A percentile compares a stretch with the other conserved stretches of the same genome.
phyloP scores from a whole-genome alignment of 2,888 invertebrate species.

The Mesorhabditis sp. region DNA sequence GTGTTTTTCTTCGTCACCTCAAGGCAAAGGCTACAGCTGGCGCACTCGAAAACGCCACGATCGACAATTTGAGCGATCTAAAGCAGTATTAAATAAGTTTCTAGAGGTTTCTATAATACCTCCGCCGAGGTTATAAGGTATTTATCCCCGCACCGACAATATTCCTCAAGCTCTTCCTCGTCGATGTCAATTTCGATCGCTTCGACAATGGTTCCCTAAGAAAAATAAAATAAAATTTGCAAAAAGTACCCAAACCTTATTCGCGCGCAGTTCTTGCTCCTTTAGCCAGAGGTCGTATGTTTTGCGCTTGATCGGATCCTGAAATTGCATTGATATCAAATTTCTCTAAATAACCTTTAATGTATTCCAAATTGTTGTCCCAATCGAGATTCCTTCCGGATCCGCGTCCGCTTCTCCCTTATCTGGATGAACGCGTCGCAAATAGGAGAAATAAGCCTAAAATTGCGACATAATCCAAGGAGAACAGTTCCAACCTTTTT shows the following conservation, averaged over 20 bases:
- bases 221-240: background rate
- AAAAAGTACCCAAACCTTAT: slow-evolving; percentile 12
- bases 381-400: slow-evolving; percentile 14
- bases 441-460: background rate
- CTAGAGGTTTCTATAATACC: slow-evolving; percentile 9
- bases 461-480: background rate
- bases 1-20: slow-evolving; percentile 25
- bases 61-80: slow-evolving; percentile 43
- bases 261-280: slow-evolving; percentile 47
- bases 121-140: slow-evolving; percentile 28
- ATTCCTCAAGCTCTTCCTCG: slow-evolving; percentile 27
- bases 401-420: slow-evolving; percentile 27
- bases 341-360: slow-evolving; percentile 16
- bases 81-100: background rate
- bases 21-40: slow-evolving; percentile 47
- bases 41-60: slow-evolving; percentile 49
- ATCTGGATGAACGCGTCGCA: slow-evolving; percentile 43
- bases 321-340: background rate
- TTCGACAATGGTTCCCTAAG: slow-evolving; percentile 38
- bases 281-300: slow-evolving; percentile 46
- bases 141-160: slow-evolving; percentile 36
- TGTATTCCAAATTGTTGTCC: slow-evolving; percentile 22
- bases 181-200: slow-evolving; percentile 23
- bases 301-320: slow-evolving; percentile 7
- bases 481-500: slow-evolving; percentile 39